Conservation (phyloP, 2,113 vertebrate genomes). For the Oenanthe oenanthe region DNA sequence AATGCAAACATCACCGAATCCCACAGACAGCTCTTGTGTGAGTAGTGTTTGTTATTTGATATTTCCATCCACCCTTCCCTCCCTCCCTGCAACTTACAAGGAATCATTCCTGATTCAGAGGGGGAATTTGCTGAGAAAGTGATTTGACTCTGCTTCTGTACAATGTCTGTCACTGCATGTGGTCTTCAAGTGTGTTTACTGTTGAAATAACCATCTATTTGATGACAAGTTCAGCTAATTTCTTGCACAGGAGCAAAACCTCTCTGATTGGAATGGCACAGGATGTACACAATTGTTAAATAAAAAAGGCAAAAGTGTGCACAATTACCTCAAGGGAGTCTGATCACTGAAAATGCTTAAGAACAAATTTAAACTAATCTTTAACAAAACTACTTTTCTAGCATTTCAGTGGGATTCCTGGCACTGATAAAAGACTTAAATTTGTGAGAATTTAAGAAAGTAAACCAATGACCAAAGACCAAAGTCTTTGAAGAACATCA, state of each 20-base stretch:
- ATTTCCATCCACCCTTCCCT: neutral
- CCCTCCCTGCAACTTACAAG: neutral
- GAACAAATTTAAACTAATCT: neutral
- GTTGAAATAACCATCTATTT: neutral
- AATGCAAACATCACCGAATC: conserved; percentile 80
- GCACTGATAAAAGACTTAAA: neutral
- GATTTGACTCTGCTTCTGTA: neutral
- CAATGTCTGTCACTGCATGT: neutral
- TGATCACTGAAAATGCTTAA: neutral
- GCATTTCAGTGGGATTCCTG: neutral
- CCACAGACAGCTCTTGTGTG: conserved; percentile 81
- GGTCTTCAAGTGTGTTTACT: neutral
- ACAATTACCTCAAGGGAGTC: neutral
- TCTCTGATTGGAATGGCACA: neutral
- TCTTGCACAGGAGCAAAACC: neutral
- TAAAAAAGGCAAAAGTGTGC: neutral
- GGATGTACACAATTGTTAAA: neutral
- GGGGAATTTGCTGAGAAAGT: neutral
- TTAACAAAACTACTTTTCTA: neutral
- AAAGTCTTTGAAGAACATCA: neutral
- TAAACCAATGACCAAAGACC: neutral
- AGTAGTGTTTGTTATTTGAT: conserved; percentile 43
- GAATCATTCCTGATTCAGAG: neutral
- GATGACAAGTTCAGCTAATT: neutral
- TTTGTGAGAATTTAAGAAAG: neutral